Percentiles rank a stretch among this genome's conserved stretches.
phyloP scores from a whole-genome alignment of 1,140 invertebrate species.

The Pentalonia nigronervosa region DNA sequence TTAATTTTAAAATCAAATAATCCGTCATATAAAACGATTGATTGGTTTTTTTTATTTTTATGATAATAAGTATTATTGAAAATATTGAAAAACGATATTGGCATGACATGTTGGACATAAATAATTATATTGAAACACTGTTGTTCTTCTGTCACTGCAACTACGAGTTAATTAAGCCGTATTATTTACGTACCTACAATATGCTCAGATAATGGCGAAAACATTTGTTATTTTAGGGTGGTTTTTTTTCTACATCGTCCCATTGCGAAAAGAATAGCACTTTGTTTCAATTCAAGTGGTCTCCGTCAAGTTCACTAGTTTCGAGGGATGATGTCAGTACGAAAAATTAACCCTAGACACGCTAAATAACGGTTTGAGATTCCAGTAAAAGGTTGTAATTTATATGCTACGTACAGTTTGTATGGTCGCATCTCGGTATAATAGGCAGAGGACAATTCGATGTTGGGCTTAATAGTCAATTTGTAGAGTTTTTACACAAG shows the following conservation, averaged over 20 bases:
- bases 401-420: background rate
- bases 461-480: background rate
- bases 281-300: background rate
- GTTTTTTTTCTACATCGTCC: background rate
- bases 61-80: background rate
- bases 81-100: background rate
- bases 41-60: background rate
- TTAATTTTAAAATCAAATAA: background rate
- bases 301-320: background rate
- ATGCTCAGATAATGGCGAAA: background rate
- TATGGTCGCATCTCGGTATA: background rate
- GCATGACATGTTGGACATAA: background rate
- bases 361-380: background rate
- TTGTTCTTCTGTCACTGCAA: background rate
- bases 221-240: background rate
- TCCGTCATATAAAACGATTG: background rate
- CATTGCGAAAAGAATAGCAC: background rate
- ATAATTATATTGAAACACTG: background rate
- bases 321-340: background rate
- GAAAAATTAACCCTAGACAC: slow-evolving; percentile 12
- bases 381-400: slow-evolving; percentile 5
- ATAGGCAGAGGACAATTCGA: background rate
- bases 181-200: background rate
- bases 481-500: background rate
- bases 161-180: background rate